These are phyloP conservation scores for Melanotaenia duboulayi DNA, from an alignment of 2,113 vertebrate genomes.

Conservation along the genomic window DNA sequence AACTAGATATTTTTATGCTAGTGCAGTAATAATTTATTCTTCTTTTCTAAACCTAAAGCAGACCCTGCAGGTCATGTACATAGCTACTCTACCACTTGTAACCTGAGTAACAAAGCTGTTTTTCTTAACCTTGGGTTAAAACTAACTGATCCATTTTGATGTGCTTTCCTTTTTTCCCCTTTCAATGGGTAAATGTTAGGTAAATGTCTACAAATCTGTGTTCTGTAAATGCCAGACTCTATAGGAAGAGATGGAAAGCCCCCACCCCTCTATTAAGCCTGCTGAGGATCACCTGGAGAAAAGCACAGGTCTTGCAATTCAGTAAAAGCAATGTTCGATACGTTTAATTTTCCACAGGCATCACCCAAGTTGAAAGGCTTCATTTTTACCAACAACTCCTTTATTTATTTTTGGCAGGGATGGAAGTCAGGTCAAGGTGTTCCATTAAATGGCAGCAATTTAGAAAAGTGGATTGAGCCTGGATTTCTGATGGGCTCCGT, in stretches of 20 bases:
- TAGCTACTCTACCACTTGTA: too few species aligned
- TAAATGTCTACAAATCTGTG: neutral
- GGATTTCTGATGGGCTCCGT: conserved; percentile 65
- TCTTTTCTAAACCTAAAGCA: too few species aligned
- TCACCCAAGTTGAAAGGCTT: conserved; percentile 58
- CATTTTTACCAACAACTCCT: conserved; percentile 67
- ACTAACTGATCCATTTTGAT: too few species aligned
- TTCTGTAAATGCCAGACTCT: conserved; percentile 2
- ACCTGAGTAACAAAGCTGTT: too few species aligned
- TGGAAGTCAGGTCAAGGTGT: conserved; percentile 76
- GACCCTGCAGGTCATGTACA: too few species aligned
- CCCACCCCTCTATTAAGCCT: neutral
- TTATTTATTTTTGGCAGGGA: conserved; percentile 70
- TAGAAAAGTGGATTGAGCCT: conserved; percentile 72
- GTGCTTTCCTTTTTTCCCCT: neutral
- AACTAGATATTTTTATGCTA: conserved; percentile 4
- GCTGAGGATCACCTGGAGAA: conserved; percentile 33
- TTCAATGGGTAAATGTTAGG: neutral
- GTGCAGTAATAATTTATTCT: too few species aligned
- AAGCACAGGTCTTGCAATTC: conserved; percentile 61
- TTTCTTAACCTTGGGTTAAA: too few species aligned
- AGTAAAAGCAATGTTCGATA: conserved; percentile 61
- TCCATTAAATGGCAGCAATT: conserved; percentile 79
- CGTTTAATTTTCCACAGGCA: conserved; percentile 63
- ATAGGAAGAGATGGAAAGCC: neutral